Base-by-base conservation (phyloP, 2,888 invertebrate genomes). In the Coremacera marginata region DNA sequence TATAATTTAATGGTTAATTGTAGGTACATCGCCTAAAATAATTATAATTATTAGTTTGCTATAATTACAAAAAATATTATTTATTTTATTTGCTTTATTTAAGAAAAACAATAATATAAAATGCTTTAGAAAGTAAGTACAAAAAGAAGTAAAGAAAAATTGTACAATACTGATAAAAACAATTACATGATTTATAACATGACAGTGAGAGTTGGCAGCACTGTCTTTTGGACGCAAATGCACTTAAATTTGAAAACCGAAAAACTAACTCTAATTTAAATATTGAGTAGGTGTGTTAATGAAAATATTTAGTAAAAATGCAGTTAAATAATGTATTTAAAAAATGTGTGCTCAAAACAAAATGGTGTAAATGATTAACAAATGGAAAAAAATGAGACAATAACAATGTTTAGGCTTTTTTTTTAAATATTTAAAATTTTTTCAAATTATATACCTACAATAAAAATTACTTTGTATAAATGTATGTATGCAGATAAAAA, bases 311-410 rank as follows among this genome's bases (percentile, higher is more conserved):
- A 72, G 49, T 49, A 27, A 62, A 4, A 62, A 72, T 72, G 44
- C 25, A 14, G 44, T 25, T 16, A 31, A 71, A 51, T 68, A 25
- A 55, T 51, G 27, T 57, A 71, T 4, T 22, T 55, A 8, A 71
- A 57, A 55, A 71, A 72, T 62, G 62, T 72, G 72, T 72, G 72
- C 72, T 44, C 72, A 62, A 62, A 60, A 44, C 37, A 72, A 72
- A 60, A 72, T 60, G 57, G 27, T 37, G 37, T 62, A 70, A 68
- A 31, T 52, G 70, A 70, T n/a, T 52, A 68, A 70, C 55, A 55
- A 52, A 70, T 70, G 52, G n/a, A 31, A 51, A 68, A n/a, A 22
- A 31, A 25, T 31, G 31, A 70, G 25, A 31, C 52, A 51, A 51
- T 70, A 31, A 70, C 70, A 70, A 55, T 70, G 31, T 31, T 31